Evolutionary conservation across 2,888 invertebrate species (phyloP).

Genomic region (Rotaria macrura): DNA sequence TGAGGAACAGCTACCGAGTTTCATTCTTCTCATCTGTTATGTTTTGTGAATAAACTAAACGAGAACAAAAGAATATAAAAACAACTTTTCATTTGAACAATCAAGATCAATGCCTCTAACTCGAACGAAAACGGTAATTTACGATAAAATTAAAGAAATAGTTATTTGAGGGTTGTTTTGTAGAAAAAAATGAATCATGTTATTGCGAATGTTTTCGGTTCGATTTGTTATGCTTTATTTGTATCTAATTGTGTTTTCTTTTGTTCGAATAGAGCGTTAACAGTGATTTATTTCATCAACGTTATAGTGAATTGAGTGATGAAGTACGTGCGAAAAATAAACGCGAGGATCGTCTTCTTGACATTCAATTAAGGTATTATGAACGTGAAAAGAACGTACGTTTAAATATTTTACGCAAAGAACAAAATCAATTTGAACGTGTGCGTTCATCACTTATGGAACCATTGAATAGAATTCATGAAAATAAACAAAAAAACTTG

Average conservation of each 20-base stretch:
- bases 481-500: not conserved
- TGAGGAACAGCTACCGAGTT: not conserved
- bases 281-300: not conserved
- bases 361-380: not conserved
- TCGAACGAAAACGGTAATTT: not conserved
- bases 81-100: not conserved
- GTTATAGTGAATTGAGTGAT: slow-evolving; percentile 12
- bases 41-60: not conserved
- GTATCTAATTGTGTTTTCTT: no score
- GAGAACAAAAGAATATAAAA: not conserved
- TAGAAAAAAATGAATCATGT: no score
- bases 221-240: no score
- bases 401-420: not conserved
- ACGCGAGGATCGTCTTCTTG: slow-evolving; percentile 15
- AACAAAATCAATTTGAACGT: not conserved
- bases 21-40: not conserved
- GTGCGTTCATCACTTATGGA: not conserved
- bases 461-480: not conserved
- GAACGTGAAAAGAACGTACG: not conserved
- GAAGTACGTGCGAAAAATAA: not conserved
- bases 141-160: no score
- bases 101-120: not conserved
- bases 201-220: no score
- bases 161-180: no score
- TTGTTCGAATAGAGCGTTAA: not conserved